Evolutionary conservation across 2,888 invertebrate species (phyloP).

Genomic region (Endotricha flammealis): DNA sequence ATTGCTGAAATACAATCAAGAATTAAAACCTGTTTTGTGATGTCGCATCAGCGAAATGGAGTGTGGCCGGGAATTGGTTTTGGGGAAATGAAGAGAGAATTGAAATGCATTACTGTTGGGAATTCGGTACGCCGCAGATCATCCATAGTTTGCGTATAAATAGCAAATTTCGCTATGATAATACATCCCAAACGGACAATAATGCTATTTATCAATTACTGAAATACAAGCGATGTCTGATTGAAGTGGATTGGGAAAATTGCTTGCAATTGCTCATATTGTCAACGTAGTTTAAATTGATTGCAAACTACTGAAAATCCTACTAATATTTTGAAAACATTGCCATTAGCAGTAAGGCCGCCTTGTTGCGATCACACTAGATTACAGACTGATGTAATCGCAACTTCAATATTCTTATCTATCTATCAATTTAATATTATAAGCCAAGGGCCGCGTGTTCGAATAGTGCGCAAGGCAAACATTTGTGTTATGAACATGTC

Average conservation of each 20-base stretch:
- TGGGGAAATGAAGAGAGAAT: conserved; percentile 38
- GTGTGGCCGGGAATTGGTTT: conserved; percentile 36
- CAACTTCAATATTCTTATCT: too few relatives aligned
- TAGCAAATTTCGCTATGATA: conserved; percentile 28
- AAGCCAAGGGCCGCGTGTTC: too few relatives aligned
- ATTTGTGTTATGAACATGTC: too few relatives aligned
- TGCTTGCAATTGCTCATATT: background rate
- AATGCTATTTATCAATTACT: conserved; percentile 2
- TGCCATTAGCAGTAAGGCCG: too few relatives aligned
- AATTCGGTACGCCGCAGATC: conserved; percentile 28
- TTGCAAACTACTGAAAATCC: too few relatives aligned
- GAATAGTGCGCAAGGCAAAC: too few relatives aligned
- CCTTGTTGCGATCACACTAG: too few relatives aligned
- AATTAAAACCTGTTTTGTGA: conserved; percentile 29
- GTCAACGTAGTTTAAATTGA: too few relatives aligned
- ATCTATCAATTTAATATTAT: too few relatives aligned
- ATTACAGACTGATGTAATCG: too few relatives aligned
- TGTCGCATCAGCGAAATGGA: conserved; percentile 40
- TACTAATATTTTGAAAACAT: too few relatives aligned
- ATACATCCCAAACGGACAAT: conserved; percentile 20
- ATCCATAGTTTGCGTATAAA: conserved; percentile 26
- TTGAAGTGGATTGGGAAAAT: background rate
- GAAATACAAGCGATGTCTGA: background rate
- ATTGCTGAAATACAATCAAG: conserved; percentile 17
- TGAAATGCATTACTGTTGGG: conserved; percentile 36